These are phyloP conservation scores for Bombus superbus DNA, from an alignment of 1,140 invertebrate species.

Conservation along the genomic window DNA sequence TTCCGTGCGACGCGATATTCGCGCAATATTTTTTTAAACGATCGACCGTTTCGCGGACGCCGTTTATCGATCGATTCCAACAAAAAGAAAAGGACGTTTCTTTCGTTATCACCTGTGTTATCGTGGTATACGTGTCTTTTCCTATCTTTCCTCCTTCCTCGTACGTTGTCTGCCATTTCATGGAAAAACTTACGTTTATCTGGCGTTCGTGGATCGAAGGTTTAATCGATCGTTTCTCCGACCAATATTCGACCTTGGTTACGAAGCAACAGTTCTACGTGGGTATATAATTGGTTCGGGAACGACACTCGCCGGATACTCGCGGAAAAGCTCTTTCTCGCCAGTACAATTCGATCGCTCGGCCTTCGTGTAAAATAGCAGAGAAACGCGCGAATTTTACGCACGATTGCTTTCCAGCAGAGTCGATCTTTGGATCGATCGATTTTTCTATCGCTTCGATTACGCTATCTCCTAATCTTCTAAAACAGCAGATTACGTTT, in stretches of 20 bases:
- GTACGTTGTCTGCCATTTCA: background rate
- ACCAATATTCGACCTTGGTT: conserved; percentile 3
- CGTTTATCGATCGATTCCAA: background rate
- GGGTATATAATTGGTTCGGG: background rate
- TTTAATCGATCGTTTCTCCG: conserved; percentile 38
- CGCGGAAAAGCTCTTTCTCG: background rate
- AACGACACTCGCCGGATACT: background rate
- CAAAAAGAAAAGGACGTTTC: background rate
- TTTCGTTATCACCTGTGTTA: conserved; percentile 5
- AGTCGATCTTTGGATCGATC: background rate
- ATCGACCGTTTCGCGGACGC: background rate
- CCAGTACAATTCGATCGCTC: background rate
- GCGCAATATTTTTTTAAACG: background rate
- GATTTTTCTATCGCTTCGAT: background rate
- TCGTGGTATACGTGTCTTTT: background rate
- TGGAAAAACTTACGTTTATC: conserved; percentile 35
- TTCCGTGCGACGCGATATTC: background rate
- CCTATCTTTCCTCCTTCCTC: no score
- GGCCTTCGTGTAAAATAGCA: background rate
- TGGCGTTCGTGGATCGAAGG: background rate
- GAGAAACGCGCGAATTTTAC: background rate
- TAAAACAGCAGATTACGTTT: background rate
- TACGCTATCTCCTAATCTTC: no score
- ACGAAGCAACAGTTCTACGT: background rate
- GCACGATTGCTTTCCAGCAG: background rate